These are phyloP conservation scores for Andricus quercusramuli DNA, from an alignment of 2,888 invertebrate genomes.

Conservation along the genomic window DNA sequence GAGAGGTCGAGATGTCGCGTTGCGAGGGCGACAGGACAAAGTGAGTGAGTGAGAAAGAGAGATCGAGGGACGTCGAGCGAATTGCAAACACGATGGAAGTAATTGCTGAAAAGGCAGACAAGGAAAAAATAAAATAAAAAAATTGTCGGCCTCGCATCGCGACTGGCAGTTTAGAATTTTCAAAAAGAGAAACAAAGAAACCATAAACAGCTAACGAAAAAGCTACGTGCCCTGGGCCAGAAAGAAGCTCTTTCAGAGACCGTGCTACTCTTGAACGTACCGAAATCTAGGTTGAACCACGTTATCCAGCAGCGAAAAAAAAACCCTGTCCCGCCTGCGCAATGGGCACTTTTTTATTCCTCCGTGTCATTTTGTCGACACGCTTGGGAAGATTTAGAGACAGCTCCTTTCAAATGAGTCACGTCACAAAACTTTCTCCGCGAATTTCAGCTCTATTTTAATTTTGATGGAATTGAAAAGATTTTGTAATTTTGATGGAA, in stretches of 20 bases:
- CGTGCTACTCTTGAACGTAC: constrained; percentile 77
- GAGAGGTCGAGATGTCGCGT: constrained; percentile 69
- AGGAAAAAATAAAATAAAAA: constrained; percentile 27
- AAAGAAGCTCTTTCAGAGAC: constrained; percentile 75
- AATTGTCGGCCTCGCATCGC: constrained; percentile 56
- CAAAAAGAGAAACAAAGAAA: constrained; percentile 46
- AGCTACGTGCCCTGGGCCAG: constrained; percentile 65
- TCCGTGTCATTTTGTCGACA: constrained; percentile 39
- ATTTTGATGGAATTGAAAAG: not conserved
- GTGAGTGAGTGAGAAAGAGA: constrained; percentile 8
- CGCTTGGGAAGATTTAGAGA: constrained; percentile 26
- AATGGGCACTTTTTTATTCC: constrained; percentile 69
- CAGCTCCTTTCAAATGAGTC: constrained; percentile 29
- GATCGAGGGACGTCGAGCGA: constrained; percentile 15
- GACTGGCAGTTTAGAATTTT: constrained; percentile 39
- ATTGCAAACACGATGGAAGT: not conserved
- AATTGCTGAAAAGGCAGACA: constrained; percentile 28
- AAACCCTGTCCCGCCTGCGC: constrained; percentile 72
- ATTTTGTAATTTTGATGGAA: not conserved
- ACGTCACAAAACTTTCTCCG: constrained; percentile 24
- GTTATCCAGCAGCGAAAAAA: constrained; percentile 73
- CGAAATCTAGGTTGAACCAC: constrained; percentile 73
- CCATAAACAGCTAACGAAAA: constrained; percentile 56
- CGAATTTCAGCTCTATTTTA: not conserved
- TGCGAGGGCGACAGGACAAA: constrained; percentile 59